Evolutionary conservation across 2,888 invertebrate species (phyloP).

Genomic region (Tetrapedia diversipes): DNA sequence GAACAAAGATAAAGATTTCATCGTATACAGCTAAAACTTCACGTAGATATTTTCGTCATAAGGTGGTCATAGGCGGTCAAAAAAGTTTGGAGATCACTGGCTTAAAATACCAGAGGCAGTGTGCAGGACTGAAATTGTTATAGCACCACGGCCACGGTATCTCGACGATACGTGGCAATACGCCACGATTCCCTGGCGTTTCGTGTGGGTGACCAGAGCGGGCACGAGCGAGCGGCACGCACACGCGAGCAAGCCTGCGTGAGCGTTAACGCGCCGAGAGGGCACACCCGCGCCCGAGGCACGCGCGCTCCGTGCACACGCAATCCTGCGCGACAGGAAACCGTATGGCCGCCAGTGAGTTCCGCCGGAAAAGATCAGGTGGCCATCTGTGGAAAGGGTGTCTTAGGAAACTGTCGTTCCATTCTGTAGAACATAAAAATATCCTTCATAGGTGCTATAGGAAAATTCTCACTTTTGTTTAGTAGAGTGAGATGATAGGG

Average conservation of each 20-base stretch:
- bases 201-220: constrained; percentile 44
- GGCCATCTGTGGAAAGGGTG: too few species aligned
- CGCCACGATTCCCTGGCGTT: constrained; percentile 30
- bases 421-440: too few species aligned
- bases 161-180: constrained; percentile 42
- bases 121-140: constrained; percentile 34
- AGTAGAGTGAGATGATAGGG: too few species aligned
- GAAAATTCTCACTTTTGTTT: too few species aligned
- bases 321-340: constrained; percentile 58
- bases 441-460: too few species aligned
- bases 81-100: too few species aligned
- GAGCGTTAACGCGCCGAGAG: constrained; percentile 66
- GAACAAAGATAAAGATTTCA: too few species aligned
- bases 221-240: constrained; percentile 67
- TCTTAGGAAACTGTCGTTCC: too few species aligned
- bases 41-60: too few species aligned
- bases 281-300: constrained; percentile 74
- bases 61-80: too few species aligned
- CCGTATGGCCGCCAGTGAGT: constrained; percentile 17
- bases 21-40: too few species aligned
- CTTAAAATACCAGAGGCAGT: neutral
- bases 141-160: constrained; percentile 36
- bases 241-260: constrained; percentile 45
- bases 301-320: constrained; percentile 64
- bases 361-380: constrained; percentile 31